A percentile compares a stretch with the other conserved stretches of the same genome.
Conservation (phyloP, 2,888 invertebrate species). For the Brachypalpus laphriformis region DNA sequence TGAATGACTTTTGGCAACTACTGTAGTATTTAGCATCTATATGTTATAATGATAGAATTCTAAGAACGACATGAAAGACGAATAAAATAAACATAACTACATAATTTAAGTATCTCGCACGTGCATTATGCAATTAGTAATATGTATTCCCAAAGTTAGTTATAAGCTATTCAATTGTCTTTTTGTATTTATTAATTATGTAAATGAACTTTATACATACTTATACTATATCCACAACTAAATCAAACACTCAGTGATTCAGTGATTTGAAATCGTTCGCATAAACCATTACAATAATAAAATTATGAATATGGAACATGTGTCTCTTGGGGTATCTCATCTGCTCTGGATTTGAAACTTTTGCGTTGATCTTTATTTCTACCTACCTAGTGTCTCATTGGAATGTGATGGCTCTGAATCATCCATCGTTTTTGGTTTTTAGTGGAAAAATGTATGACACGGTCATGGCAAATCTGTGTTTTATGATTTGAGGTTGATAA, state of each 20-base stretch:
- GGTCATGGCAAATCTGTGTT: no score
- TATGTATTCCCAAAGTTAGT: slow-evolving; percentile 7
- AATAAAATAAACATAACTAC: background rate
- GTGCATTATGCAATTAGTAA: background rate
- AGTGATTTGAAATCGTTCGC: background rate
- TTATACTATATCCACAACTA: background rate
- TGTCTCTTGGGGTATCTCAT: background rate
- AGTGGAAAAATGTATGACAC: background rate
- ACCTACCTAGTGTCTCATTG: background rate
- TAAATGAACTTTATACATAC: background rate
- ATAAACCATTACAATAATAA: background rate
- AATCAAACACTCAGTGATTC: background rate
- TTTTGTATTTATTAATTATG: slow-evolving; percentile 2
- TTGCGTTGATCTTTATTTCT: background rate
- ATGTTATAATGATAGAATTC: background rate
- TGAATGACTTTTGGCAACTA: slow-evolving; percentile 51
- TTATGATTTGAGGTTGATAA: no score
- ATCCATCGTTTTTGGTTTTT: background rate
- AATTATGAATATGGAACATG: background rate
- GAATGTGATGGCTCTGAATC: background rate
- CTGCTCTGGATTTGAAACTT: background rate
- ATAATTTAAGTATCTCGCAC: background rate
- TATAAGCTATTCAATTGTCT: background rate
- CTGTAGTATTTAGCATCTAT: slow-evolving; percentile 14
- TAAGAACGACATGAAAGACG: background rate